Percentiles rank a stretch among this genome's conserved stretches.
Evolutionary conservation across 2,113 vertebrate genomes (phyloP).

Genomic region (Brachypodius melanocephalos): DNA sequence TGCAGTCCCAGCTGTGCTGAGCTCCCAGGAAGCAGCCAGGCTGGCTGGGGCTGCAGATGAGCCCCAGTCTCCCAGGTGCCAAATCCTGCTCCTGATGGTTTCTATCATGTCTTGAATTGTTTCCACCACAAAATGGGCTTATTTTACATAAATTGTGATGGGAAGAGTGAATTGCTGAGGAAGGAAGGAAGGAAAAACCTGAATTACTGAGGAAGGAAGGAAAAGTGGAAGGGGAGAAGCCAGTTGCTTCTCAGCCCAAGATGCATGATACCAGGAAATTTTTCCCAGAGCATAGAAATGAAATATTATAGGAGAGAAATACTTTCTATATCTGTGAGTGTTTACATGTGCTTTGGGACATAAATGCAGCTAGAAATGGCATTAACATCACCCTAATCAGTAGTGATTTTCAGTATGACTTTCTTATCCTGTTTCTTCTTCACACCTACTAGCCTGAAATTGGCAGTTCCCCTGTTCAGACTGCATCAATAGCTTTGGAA

Average conservation of each 20-base stretch:
- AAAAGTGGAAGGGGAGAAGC: neutral
- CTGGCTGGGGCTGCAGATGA: neutral
- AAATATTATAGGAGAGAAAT: neutral
- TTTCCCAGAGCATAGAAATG: neutral
- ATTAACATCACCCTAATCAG: neutral
- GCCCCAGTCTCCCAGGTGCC: fast-evolving
- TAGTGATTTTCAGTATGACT: neutral
- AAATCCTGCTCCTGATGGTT: fast-evolving
- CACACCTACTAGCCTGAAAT: neutral
- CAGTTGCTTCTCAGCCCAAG: neutral
- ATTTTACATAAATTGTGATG: neutral
- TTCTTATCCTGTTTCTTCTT: neutral
- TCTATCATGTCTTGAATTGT: neutral
- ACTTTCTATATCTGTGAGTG: neutral
- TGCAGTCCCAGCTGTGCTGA: neutral
- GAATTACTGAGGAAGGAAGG: neutral
- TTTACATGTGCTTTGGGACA: neutral
- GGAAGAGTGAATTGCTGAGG: neutral
- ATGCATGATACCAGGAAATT: neutral
- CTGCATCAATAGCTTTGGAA: neutral
- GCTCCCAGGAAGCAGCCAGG: neutral
- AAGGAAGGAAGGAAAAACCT: neutral
- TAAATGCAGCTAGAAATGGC: neutral
- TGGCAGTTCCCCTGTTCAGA: neutral
- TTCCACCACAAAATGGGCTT: neutral